A percentile compares a stretch with the other conserved stretches of the same genome.
phyloP scores from a whole-genome alignment of 92 coral and sea anemone genomes.

The Chrysogorgia sp. region DNA sequence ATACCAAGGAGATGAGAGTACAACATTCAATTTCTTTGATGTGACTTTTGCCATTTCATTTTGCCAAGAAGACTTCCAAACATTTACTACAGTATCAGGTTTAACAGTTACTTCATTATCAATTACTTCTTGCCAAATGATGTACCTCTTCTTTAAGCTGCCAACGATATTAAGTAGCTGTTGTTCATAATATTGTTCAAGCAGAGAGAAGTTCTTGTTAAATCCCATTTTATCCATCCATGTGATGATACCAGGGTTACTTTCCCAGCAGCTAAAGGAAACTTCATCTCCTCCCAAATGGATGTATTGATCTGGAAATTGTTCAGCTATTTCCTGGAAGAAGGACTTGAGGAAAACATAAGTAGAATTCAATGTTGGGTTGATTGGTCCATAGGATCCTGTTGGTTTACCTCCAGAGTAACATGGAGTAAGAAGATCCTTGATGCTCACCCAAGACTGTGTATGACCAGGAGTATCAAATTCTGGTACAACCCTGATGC shows the following conservation, averaged over 20 bases:
- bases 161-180: conserved; percentile 79
- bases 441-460: conserved; percentile 76
- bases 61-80: conserved; percentile 92
- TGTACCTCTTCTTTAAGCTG: conserved; percentile 70
- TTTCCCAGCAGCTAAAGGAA: conserved; percentile 76
- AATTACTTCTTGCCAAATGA: conserved; percentile 94
- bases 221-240: conserved; percentile 92
- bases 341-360: conserved; percentile 75
- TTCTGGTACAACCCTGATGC: conserved; percentile 91
- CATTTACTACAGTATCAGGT: conserved; percentile 87
- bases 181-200: conserved; percentile 87
- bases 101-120: conserved; percentile 81
- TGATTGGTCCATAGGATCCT: conserved; percentile 86
- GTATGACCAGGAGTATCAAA: conserved; percentile 98
- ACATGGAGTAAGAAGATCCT: conserved; percentile 78
- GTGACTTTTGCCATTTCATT: conserved; percentile 84
- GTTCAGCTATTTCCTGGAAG: conserved; percentile 76
- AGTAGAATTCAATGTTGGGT: conserved; percentile 82
- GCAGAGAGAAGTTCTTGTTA: conserved; percentile 78
- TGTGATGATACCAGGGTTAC: conserved; percentile 76
- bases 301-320: conserved; percentile 79
- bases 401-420: conserved; percentile 78
- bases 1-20: conserved; percentile 93
- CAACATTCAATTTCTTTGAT: conserved; percentile 68
- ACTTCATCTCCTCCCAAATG: conserved; percentile 99